phyloP scores from a whole-genome alignment of 2,888 invertebrate species.

The Diachrysia chrysitis region DNA sequence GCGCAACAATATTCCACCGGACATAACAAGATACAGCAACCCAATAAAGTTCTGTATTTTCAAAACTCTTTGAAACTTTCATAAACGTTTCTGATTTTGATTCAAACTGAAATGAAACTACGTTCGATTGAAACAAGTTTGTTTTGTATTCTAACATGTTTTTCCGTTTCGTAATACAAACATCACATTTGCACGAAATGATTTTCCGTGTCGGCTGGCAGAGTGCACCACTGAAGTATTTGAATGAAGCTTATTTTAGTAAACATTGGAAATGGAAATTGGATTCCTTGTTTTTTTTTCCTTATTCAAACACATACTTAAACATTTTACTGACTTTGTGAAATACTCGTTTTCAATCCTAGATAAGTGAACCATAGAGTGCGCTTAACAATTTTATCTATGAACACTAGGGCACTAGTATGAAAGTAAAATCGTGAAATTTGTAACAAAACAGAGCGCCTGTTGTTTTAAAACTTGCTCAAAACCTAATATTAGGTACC shows the following conservation, averaged over 20 bases:
- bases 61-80: constrained; percentile 16
- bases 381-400: too few species aligned
- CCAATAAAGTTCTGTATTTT: constrained; percentile 21
- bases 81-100: constrained; percentile 13
- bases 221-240: constrained; percentile 14
- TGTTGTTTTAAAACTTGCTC: too few species aligned
- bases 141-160: constrained; percentile 33
- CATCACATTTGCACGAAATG: constrained; percentile 26
- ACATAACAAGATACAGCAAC: not conserved
- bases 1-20: not conserved
- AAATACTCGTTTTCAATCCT: too few species aligned
- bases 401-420: too few species aligned
- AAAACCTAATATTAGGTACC: too few species aligned
- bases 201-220: constrained; percentile 23
- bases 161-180: constrained; percentile 45
- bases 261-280: constrained; percentile 21
- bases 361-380: too few species aligned
- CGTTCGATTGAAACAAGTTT: constrained; percentile 39
- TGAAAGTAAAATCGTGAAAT: too few species aligned
- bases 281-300: constrained; percentile 13
- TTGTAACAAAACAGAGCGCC: too few species aligned
- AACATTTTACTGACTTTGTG: too few species aligned
- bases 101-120: constrained; percentile 15
- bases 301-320: not conserved
- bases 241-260: not conserved